Conservation (phyloP, 1,140 invertebrate genomes). For the Liolophura sinensis region DNA sequence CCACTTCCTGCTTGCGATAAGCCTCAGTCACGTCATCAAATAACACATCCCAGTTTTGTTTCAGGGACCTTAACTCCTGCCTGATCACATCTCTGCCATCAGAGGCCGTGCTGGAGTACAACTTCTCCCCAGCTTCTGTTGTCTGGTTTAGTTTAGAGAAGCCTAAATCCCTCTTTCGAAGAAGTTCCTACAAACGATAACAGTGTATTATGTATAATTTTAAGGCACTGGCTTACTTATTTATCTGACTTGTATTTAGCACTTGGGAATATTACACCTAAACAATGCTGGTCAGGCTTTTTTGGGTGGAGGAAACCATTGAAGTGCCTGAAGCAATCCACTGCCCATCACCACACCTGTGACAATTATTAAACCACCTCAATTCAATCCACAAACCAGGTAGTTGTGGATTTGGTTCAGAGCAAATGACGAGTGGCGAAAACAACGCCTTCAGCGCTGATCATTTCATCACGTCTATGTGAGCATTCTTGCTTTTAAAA, state of each 20-base stretch:
- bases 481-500: too few species aligned
- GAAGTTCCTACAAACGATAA: conserved; percentile 69
- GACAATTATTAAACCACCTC: too few species aligned
- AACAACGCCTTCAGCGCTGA: too few species aligned
- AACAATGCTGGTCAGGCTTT: too few species aligned
- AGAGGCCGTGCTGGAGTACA: conserved; percentile 81
- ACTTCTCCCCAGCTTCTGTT: conserved; percentile 84
- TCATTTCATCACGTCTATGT: too few species aligned
- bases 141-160: conserved; percentile 79
- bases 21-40: conserved; percentile 68
- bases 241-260: not conserved
- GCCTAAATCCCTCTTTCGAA: conserved; percentile 77
- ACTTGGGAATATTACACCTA: too few species aligned
- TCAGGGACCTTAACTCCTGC: conserved; percentile 72
- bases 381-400: too few species aligned
- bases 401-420: too few species aligned
- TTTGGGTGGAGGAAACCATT: too few species aligned
- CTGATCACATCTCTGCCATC: conserved; percentile 87
- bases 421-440: too few species aligned
- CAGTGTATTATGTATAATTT: not conserved
- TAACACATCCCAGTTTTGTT: conserved; percentile 74
- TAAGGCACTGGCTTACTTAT: conserved; percentile 1
- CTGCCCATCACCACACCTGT: too few species aligned
- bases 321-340: too few species aligned
- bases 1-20: conserved; percentile 82